Evolutionary conservation across 2,797 vertebrate genomes (phyloP), one percentile per base, ranked within the genome.

Genomic region (Pterois miles): DNA sequence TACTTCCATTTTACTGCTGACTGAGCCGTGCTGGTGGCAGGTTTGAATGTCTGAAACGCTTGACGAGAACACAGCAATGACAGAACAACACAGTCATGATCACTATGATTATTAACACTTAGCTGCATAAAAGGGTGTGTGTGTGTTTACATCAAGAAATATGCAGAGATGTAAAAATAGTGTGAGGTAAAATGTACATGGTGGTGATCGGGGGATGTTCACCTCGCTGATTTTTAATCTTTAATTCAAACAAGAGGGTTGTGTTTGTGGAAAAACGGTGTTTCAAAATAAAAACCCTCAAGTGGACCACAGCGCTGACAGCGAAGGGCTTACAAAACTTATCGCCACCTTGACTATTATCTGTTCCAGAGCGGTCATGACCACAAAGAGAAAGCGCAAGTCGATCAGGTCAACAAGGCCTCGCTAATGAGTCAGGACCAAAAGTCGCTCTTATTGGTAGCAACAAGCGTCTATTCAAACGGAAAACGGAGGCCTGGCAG

Each of bases 41-140:
- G 18, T 54, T 63, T 43, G 33, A 33, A 53, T 8, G 65, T 59
- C 53, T 78, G 14, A 76, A 69, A 73, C 48, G 40, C 58, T 71
- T 56, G 20, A 43, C 56, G 76, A 64, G 25, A 86, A 72, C 8
- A 78, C 71, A 53, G 68, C 64, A 63, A 48, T 66, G 80, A 82
- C 78, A 74, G 67, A 82, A 83, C 53, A 75, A 80, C 75, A 82
- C 71, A 46, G 70, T 36, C 71, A 38, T 68, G 76, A 84, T 53
- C 60, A 54, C 62, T n/a, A 83, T 71, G 80, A 78, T 75, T 53
- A 77, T 33, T 65, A 83, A 78, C 72, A 82, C 64, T 43, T 12
- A 1, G 56, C 67, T 76, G 48, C 27, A 62, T 70, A 1, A 18
- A 29, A 52, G 7, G 6, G 40, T 46, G 25, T 8, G 6, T 16